phyloP scores from a whole-genome alignment of 2,888 invertebrate genomes.

The Noctua comes region DNA sequence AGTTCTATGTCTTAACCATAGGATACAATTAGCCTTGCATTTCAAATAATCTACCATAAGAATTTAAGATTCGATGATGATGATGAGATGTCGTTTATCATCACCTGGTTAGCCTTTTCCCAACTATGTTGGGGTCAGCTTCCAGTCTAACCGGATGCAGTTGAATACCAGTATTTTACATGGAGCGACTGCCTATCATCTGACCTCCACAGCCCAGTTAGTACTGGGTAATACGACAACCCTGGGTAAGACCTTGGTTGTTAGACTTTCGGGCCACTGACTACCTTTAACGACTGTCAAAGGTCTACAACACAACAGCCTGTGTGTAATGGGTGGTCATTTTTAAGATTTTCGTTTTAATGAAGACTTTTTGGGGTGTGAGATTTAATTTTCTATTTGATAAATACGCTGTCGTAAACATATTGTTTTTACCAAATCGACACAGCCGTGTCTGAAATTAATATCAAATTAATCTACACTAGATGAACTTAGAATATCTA shows the following conservation, averaged over 20 bases:
- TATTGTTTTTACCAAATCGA: background rate
- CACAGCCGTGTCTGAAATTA: background rate
- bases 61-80: background rate
- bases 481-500: background rate
- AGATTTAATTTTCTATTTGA: no score
- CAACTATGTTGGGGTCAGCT: background rate
- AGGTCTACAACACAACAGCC: background rate
- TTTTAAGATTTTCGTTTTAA: background rate
- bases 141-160: background rate
- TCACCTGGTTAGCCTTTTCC: background rate
- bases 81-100: background rate
- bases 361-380: background rate
- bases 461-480: background rate
- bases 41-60: background rate
- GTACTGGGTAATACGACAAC: background rate
- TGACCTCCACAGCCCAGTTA: background rate
- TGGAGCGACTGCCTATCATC: background rate
- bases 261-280: background rate
- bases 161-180: background rate
- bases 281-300: background rate
- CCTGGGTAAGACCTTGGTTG: background rate
- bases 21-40: background rate
- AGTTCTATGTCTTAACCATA: background rate
- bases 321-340: background rate
- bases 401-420: background rate